Percentiles rank a stretch among this genome's conserved stretches.
These are phyloP conservation scores for Antitype chi DNA, from an alignment of 2,888 invertebrate species.

Conservation along the genomic window DNA sequence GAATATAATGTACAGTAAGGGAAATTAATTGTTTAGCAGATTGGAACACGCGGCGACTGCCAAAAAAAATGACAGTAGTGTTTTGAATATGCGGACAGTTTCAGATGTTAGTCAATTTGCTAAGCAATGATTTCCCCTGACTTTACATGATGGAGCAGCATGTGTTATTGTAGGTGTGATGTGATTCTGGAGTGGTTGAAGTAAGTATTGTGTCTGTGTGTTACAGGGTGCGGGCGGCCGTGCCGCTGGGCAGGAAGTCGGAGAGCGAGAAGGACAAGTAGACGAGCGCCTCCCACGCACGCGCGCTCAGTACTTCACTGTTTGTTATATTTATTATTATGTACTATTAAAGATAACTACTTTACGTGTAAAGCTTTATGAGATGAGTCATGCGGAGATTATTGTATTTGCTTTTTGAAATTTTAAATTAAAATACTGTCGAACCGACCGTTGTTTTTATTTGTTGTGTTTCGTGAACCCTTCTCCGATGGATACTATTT, in stretches of 20 bases:
- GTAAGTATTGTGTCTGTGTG: neutral
- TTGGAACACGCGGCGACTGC: neutral
- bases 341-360: slow-evolving; percentile 87
- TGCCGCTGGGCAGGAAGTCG: slow-evolving; percentile 96
- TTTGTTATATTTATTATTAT: slow-evolving; percentile 90
- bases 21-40: neutral
- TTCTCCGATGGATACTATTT: neutral
- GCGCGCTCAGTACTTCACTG: slow-evolving; percentile 83
- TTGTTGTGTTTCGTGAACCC: slow-evolving; percentile 45
- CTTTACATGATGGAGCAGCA: neutral
- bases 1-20: neutral
- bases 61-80: neutral
- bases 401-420: slow-evolving; percentile 91
- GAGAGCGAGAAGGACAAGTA: slow-evolving; percentile 97
- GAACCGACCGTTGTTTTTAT: slow-evolving; percentile 78
- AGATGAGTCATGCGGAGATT: slow-evolving; percentile 89
- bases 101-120: neutral
- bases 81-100: neutral
- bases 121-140: neutral
- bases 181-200: neutral
- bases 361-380: slow-evolving; percentile 90
- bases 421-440: slow-evolving; percentile 90
- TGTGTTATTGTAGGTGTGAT: neutral
- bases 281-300: slow-evolving; percentile 78
- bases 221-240: slow-evolving; percentile 95